These are phyloP conservation scores for Ericerus pela DNA, from an alignment of 1,140 invertebrate genomes.

Conservation along the genomic window DNA sequence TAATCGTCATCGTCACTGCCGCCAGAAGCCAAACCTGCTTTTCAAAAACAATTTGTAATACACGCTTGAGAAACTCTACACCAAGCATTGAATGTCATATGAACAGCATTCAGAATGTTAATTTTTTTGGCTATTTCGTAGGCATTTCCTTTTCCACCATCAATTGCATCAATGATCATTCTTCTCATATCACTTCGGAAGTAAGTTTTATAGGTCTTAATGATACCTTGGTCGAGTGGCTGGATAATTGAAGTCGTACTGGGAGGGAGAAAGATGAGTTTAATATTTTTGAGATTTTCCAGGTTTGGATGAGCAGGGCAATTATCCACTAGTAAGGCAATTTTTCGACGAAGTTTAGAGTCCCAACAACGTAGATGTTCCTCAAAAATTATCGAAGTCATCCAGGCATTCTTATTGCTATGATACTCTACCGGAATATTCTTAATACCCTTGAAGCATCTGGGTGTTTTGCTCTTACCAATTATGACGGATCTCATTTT, in stretches of 20 bases:
- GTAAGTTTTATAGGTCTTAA: slow-evolving; percentile 20
- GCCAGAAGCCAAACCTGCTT: background rate
- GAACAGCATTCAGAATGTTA: background rate
- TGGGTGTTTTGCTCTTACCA: background rate
- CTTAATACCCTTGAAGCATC: background rate
- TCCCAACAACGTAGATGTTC: background rate
- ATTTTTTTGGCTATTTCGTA: background rate
- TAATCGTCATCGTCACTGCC: background rate
- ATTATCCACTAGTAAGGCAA: background rate
- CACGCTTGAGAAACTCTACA: background rate
- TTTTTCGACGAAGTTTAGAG: background rate
- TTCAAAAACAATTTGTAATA: slow-evolving; percentile 1
- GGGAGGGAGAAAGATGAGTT: slow-evolving; percentile 29
- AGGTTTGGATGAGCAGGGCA: background rate
- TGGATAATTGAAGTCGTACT: slow-evolving; percentile 31
- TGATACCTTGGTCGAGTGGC: slow-evolving; percentile 30
- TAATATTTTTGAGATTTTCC: background rate
- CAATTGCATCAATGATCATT: background rate
- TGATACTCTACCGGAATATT: background rate
- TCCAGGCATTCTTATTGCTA: slow-evolving; percentile 4
- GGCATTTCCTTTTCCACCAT: background rate
- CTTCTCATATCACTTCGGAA: background rate
- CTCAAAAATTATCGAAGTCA: background rate
- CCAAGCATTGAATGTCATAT: slow-evolving; percentile 2
- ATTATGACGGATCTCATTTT: background rate